Evolutionary conservation across 2,888 invertebrate species (phyloP).

Genomic region (Sturmia bella): DNA sequence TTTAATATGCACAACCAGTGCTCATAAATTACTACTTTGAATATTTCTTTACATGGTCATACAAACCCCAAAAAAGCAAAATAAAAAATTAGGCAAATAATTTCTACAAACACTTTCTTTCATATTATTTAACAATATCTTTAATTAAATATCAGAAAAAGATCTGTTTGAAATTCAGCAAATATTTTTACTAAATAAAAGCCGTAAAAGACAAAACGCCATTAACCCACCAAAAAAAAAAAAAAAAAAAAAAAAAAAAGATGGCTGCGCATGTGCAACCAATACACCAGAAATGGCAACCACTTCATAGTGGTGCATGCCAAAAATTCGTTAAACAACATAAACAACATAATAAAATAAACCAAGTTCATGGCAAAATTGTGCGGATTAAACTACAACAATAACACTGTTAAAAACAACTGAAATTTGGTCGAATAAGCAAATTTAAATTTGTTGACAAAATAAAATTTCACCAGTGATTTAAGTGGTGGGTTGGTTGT

Average conservation of each 20-base stretch:
- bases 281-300: conserved; percentile 18
- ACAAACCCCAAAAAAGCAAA: no score
- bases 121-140: conserved; percentile 65
- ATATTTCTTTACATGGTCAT: no score
- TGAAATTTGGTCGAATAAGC: conserved; percentile 36
- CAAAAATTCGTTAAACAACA: not conserved
- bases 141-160: conserved; percentile 35
- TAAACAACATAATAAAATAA: conserved; percentile 8
- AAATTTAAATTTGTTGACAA: conserved; percentile 19
- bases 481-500: not conserved
- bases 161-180: conserved; percentile 75
- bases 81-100: no score
- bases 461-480: conserved; percentile 70
- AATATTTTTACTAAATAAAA: conserved; percentile 70
- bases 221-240: conserved; percentile 71
- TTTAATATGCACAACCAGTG: no score
- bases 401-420: conserved; percentile 11
- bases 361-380: not conserved
- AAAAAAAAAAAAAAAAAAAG: conserved; percentile 16
- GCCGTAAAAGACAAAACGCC: conserved; percentile 50
- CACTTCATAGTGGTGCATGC: conserved; percentile 29
- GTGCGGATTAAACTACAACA: conserved; percentile 1
- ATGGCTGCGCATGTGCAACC: conserved; percentile 66
- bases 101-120: conserved; percentile 16
- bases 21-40: no score